Evolutionary conservation across 2,888 invertebrate species (phyloP), one percentile per base, ranked within the genome.

Genomic region (Subacronicta megacephala): DNA sequence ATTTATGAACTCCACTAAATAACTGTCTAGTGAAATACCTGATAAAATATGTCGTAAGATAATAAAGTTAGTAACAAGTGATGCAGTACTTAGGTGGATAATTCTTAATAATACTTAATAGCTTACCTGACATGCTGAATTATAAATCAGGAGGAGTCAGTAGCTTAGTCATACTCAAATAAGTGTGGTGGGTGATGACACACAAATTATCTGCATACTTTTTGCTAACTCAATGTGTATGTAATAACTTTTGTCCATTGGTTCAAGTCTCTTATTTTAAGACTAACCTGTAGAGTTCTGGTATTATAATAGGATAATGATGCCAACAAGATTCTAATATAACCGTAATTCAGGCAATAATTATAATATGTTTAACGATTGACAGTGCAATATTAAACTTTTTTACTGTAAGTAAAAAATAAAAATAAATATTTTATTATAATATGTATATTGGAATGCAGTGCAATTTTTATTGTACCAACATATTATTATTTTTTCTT

Each of bases 361-460:
- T 83, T 81, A 80, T 80, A 74, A 83, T 72, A 68, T 76, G 49
- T 71, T 74, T 61, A 75, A 77, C 72, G 36, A 75, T 84, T 84
- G 81, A 86, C 93, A 89, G 93, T 93, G 93, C 93, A 93, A 93
- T 93, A 93, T 89, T 82, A 87, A 88, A 87, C 78, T 83, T 84
- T 90, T 63, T 93, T 92, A 91, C 92, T 93, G 73, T 91, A 91
- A 93, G 92, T 92, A 89, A 93, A 91, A 88, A 79, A 37, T 40
- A 78, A 80, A 82, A 81, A 79, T 82, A 80, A 75, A 80, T 82
- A 84, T 85, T 82, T 81, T 78, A 78, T 77, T 78, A 78, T 74
- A 75, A 76, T 80, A 81, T 74, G 64, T 76, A 71, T 75, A 76
- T 82, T 60, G 50, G 81, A 83, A 85, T 79, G 81, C 85, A 82